phyloP scores from a whole-genome alignment of 2,113 vertebrate genomes.

The Eupsittula cactorum region DNA sequence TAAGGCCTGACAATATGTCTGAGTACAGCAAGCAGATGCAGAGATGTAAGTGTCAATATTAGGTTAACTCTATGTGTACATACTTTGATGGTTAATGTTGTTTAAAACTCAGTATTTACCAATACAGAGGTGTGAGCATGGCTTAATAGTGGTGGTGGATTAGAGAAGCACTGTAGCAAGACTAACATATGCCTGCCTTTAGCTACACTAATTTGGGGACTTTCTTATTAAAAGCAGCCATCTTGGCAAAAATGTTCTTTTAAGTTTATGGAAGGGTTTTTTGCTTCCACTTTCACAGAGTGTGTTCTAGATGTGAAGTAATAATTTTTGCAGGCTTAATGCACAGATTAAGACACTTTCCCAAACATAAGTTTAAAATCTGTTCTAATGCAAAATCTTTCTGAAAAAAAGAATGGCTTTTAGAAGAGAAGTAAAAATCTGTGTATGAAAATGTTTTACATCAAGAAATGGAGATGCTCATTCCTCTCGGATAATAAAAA shows the following conservation, averaged over 20 bases:
- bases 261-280: not conserved
- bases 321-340: not conserved
- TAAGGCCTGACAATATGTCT: conserved; percentile 87
- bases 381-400: not conserved
- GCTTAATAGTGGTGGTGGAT: not conserved
- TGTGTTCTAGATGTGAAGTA: not conserved
- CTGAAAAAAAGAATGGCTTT: not conserved
- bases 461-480: not conserved
- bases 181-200: not conserved
- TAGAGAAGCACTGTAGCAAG: not conserved
- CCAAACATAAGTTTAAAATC: not conserved
- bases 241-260: not conserved
- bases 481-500: not conserved
- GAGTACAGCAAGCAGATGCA: conserved; percentile 90
- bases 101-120: not conserved
- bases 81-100: not conserved
- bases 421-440: not conserved
- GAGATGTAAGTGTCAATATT: conserved; percentile 78
- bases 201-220: not conserved
- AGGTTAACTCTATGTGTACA: not conserved
- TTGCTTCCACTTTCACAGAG: not conserved
- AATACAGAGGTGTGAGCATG: not conserved
- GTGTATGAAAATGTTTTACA: not conserved
- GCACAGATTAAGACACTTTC: not conserved
- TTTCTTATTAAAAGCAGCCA: not conserved